Percentiles rank a stretch among this genome's conserved stretches.
These are phyloP conservation scores for Trachelus iudaicus DNA, from an alignment of 2,888 invertebrate species.

Conservation along the genomic window DNA sequence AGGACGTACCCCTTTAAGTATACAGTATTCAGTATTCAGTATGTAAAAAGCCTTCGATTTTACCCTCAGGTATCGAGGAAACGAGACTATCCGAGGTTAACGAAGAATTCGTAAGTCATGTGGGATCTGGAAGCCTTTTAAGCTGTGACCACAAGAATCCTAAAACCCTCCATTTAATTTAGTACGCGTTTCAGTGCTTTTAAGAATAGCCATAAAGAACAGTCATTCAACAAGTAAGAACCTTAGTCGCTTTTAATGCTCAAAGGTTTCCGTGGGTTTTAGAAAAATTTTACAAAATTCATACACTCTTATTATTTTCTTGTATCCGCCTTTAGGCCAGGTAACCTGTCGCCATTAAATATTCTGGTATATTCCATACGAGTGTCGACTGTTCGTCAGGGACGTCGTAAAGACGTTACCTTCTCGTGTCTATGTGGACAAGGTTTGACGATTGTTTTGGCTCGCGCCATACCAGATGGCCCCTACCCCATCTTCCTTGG, in stretches of 20 bases:
- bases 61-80: background rate
- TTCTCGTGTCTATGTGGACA: background rate
- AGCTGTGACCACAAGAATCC: constrained; percentile 15
- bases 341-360: background rate
- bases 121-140: constrained; percentile 13
- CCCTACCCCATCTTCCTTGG: constrained; percentile 4
- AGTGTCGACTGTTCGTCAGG: background rate
- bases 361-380: background rate
- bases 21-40: too few relatives aligned
- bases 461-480: constrained; percentile 38
- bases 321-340: background rate
- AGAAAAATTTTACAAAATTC: background rate
- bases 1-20: background rate
- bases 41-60: background rate
- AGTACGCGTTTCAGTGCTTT: constrained; percentile 13
- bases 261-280: background rate
- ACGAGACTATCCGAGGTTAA: background rate
- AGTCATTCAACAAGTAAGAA: background rate
- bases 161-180: constrained; percentile 3
- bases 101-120: constrained; percentile 3
- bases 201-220: background rate
- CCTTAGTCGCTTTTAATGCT: background rate
- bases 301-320: background rate
- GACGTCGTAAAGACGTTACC: background rate
- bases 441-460: constrained; percentile 30